Percentiles rank a stretch among this genome's conserved stretches.
These are phyloP conservation scores for Rhagologus leucostigma DNA, from an alignment of 2,113 vertebrate species.

Conservation along the genomic window DNA sequence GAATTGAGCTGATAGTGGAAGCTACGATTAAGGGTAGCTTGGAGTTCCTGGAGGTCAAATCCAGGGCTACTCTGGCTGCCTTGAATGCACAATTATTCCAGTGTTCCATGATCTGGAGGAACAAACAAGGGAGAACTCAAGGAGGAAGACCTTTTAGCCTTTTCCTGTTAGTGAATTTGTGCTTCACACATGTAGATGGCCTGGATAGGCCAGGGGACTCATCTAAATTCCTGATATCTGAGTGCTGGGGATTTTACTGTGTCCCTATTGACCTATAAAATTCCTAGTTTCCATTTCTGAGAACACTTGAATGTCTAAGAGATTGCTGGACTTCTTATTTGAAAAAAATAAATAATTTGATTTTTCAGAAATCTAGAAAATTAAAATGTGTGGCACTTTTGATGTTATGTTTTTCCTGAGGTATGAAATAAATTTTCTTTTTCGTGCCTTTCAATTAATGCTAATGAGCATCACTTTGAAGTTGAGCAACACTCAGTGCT, in stretches of 20 bases:
- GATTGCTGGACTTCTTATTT: background rate
- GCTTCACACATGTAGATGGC: background rate
- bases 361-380: background rate
- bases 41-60: background rate
- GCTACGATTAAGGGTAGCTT: background rate
- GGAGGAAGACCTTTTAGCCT: background rate
- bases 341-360: background rate
- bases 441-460: background rate
- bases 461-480: background rate
- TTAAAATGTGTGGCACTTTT: background rate
- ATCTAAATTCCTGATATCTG: background rate
- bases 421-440: background rate
- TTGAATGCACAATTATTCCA: background rate
- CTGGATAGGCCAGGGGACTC: background rate
- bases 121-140: background rate
- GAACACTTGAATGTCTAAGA: background rate
- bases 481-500: background rate
- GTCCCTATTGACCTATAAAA: background rate
- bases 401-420: background rate
- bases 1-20: background rate
- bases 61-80: background rate
- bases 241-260: background rate
- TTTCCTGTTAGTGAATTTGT: background rate
- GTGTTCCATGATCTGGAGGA: background rate
- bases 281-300: background rate